A percentile compares a stretch with the other conserved stretches of the same genome.
These are phyloP conservation scores for Heliconius charithonia DNA, from an alignment of 2,888 invertebrate species.

Conservation along the genomic window DNA sequence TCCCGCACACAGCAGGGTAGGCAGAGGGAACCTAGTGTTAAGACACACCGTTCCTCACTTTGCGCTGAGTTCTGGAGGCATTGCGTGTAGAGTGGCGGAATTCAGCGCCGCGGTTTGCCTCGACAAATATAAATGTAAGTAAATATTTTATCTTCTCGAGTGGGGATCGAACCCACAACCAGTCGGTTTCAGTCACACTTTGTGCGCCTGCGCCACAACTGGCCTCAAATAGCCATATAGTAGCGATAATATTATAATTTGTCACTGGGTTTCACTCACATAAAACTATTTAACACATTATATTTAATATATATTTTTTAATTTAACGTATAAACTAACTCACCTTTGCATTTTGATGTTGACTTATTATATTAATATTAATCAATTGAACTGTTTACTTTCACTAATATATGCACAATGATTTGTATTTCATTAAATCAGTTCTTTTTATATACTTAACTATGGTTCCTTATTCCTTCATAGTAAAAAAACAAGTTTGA, in stretches of 20 bases:
- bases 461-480: background rate
- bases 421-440: background rate
- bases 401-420: slow-evolving; percentile 4
- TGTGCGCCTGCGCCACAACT: too few relatives aligned
- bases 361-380: background rate
- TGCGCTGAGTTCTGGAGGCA: too few relatives aligned
- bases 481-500: background rate
- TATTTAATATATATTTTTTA: slow-evolving; percentile 34
- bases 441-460: background rate
- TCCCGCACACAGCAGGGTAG: too few relatives aligned
- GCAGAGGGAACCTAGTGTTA: too few relatives aligned
- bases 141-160: too few relatives aligned
- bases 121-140: too few relatives aligned
- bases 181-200: too few relatives aligned
- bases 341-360: slow-evolving; percentile 3
- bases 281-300: background rate
- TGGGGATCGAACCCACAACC: too few relatives aligned
- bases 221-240: background rate
- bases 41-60: too few relatives aligned
- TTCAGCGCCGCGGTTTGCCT: too few relatives aligned
- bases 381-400: background rate
- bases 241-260: background rate
- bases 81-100: too few relatives aligned
- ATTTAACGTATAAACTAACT: background rate
- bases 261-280: background rate